Evolutionary conservation across 1,140 invertebrate genomes (phyloP), one percentile per base, ranked within the genome.

Genomic region (Mercenaria mercenaria): DNA sequence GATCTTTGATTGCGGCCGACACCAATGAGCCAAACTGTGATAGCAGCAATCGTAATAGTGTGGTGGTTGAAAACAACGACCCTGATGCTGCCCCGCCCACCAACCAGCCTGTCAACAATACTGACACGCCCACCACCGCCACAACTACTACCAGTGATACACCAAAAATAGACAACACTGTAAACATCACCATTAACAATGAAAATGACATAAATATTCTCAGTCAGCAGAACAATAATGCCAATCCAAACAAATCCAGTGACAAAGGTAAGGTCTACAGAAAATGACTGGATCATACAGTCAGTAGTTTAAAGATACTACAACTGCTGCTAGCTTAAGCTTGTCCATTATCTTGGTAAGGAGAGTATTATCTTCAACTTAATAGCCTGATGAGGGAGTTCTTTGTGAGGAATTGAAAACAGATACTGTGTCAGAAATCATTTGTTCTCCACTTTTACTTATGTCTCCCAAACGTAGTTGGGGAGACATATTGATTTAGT

Each of bases 201-300:
- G 50, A 87, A 52, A 87, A 87, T 67, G 85, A 87, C 32, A 87
- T 77, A 37, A 56, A 87, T 61, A 67, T 87, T 56, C 85, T 87
- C 59, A 76, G 81, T 69, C 85, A 90, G 77, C 77, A 92, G 64
- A 83, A 83, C 81, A 90, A 84, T 79, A 83, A 90, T 61, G 69
- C 89, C 74, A 92, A 84, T 43, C 64, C 72, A 13, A 89, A 85
- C 80, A 76, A 87, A 59, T 79, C 85, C 52, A 59, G 23, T 39
- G 85, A 85, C 18, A 85, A 47, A 85, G 83, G 83, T 85, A 56
- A 37, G 76, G 4, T n/a, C 23, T 59, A 59, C 23, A 47, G 43
- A 8, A 47, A n/a, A n/a, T n/a, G n/a, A n/a, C n/a, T n/a, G n/a
- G n/a, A n/a, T n/a, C n/a, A n/a, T n/a, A n/a, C n/a, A n/a, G n/a